These are phyloP conservation scores for Oryzias melastigma DNA, from an alignment of 2,113 vertebrate species.

Conservation along the genomic window DNA sequence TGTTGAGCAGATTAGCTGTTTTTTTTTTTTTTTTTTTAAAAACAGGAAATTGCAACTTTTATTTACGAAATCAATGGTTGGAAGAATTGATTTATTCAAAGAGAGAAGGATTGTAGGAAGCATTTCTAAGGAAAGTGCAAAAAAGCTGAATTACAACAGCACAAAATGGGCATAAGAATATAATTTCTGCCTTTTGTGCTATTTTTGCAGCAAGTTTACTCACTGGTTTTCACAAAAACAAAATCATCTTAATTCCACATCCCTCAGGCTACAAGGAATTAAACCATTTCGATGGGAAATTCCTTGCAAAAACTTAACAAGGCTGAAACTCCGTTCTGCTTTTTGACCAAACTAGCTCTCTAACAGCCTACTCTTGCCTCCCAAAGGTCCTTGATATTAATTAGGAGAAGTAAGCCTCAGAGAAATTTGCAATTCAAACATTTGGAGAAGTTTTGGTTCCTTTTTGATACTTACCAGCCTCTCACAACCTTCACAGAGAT, in stretches of 20 bases:
- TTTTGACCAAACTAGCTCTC: constrained; percentile 8
- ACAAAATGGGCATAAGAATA: too few species aligned
- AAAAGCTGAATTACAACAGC: too few species aligned
- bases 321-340: neutral
- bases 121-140: too few species aligned
- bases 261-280: neutral
- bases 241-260: neutral
- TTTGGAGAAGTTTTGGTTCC: neutral
- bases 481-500: constrained; percentile 85
- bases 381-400: constrained; percentile 14
- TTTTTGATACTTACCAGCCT: constrained; percentile 85
- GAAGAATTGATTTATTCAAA: too few species aligned
- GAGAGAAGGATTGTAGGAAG: too few species aligned
- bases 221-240: too few species aligned
- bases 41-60: too few species aligned
- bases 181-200: too few species aligned
- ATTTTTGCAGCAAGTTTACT: too few species aligned
- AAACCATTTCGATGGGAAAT: neutral
- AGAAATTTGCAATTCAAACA: neutral
- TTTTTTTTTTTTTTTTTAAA: too few species aligned
- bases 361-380: neutral
- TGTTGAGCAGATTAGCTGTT: too few species aligned
- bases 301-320: neutral
- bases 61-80: too few species aligned
- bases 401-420: constrained; percentile 6